phyloP scores from a whole-genome alignment of 2,797 vertebrate species.

The Notolepis coatsorum region DNA sequence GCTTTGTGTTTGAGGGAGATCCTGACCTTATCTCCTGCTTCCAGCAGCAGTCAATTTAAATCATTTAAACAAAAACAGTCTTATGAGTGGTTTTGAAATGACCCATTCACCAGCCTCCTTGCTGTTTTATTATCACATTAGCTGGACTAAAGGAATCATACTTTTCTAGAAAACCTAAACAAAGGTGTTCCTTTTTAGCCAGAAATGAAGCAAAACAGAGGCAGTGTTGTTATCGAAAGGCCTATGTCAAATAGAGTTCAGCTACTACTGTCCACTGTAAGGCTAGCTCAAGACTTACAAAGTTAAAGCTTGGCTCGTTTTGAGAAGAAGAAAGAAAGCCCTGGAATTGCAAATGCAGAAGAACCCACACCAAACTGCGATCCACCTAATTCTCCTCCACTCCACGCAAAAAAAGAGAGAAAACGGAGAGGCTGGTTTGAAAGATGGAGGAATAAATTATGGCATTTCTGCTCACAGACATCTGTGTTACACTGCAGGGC shows the following conservation, averaged over 20 bases:
- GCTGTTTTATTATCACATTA: slow-evolving; percentile 19
- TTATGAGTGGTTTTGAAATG: slow-evolving; percentile 21
- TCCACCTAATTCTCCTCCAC: too few relatives aligned
- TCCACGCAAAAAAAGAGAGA: too few relatives aligned
- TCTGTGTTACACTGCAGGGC: slow-evolving; percentile 35
- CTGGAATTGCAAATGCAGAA: background rate
- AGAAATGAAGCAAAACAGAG: background rate
- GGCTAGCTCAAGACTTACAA: background rate
- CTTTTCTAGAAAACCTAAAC: background rate
- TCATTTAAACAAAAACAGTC: slow-evolving; percentile 27
- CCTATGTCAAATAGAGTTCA: background rate
- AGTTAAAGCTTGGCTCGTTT: background rate
- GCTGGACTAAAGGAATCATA: background rate
- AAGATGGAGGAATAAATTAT: background rate
- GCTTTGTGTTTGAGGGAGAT: slow-evolving; percentile 36
- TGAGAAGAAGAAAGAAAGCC: background rate
- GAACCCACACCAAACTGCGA: too few relatives aligned
- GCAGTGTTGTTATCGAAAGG: background rate
- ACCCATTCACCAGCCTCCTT: slow-evolving; percentile 4
- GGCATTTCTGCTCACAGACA: background rate
- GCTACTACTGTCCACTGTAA: background rate
- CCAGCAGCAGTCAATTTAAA: slow-evolving; percentile 18
- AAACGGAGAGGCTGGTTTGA: too few relatives aligned
- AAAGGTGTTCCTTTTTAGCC: background rate
- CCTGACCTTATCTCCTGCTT: slow-evolving; percentile 33